Percentiles rank a stretch among this genome's conserved stretches.
Conservation (phyloP, 2,113 vertebrate genomes). For the Sceloporus undulatus region DNA sequence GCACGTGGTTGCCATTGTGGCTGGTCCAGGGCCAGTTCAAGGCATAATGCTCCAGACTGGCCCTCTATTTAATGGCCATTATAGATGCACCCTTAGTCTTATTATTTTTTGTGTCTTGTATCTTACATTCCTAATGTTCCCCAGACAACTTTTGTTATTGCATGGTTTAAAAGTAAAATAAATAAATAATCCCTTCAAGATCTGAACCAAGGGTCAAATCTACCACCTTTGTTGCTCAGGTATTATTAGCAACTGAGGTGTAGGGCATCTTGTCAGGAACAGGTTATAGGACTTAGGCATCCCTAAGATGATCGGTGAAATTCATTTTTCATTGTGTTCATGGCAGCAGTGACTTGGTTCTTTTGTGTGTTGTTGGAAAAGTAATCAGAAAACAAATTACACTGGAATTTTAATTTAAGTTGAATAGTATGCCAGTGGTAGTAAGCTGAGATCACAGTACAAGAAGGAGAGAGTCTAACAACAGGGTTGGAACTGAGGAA, state of each 20-base stretch:
- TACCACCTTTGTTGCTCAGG: neutral
- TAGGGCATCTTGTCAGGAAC: neutral
- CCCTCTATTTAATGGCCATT: no score
- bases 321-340: neutral
- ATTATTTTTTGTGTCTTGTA: neutral
- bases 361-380: neutral
- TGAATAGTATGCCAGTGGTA: neutral
- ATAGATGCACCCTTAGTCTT: neutral
- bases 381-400: neutral
- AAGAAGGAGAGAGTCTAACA: neutral
- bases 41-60: no score
- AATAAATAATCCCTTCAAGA: neutral
- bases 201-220: slow-evolving; percentile 31
- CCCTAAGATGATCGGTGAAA: neutral
- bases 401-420: neutral
- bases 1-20: no score
- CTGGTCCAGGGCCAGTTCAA: no score
- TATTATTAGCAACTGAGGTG: slow-evolving; percentile 17
- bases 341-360: neutral
- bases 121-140: neutral
- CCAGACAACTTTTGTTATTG: no score
- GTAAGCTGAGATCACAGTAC: neutral
- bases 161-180: no score
- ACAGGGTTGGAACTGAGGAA: neutral
- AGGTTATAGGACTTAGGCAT: neutral